phyloP scores from a whole-genome alignment of 2,797 vertebrate genomes.

The Semaprochilodus insignis region DNA sequence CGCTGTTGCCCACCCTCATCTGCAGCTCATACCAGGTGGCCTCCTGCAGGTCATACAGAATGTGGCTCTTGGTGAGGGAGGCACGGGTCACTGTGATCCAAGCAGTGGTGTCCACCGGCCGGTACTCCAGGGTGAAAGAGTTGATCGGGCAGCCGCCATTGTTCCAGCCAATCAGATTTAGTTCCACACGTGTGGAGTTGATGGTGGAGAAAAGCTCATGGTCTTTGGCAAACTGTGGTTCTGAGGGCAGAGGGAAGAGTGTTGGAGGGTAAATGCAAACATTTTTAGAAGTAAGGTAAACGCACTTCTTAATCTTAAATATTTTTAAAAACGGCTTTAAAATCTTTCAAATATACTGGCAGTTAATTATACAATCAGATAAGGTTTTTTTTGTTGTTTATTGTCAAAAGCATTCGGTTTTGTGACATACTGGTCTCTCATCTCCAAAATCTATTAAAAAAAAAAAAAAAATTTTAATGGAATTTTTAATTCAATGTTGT shows the following conservation, averaged over 20 bases:
- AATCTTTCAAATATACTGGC: too few species aligned
- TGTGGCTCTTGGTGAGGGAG: constrained; percentile 94
- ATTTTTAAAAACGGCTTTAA: too few species aligned
- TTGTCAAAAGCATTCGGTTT: too few species aligned
- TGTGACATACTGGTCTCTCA: too few species aligned
- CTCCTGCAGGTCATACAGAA: constrained; percentile 94
- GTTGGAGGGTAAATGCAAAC: not conserved
- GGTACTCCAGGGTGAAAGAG: constrained; percentile 94
- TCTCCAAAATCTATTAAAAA: too few species aligned
- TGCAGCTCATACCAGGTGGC: constrained; percentile 97
- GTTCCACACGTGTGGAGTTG: constrained; percentile 90
- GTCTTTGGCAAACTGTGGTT: constrained; percentile 98
- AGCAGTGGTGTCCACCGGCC: constrained; percentile 88
- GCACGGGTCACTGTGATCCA: constrained; percentile 96
- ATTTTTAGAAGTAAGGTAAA: not conserved
- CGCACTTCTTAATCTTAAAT: too few species aligned
- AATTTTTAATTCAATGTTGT: too few species aligned
- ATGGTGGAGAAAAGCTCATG: constrained; percentile 97
- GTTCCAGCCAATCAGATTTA: constrained; percentile 97
- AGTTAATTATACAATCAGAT: too few species aligned
- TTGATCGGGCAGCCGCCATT: constrained; percentile 98
- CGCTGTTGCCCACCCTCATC: constrained; percentile 97
- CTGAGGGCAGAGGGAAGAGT: constrained; percentile 67
- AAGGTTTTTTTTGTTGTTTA: too few species aligned
- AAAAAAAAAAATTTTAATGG: too few species aligned